Evolutionary conservation across 2,113 vertebrate species (phyloP).

Genomic region (Eonycteris spelaea): DNA sequence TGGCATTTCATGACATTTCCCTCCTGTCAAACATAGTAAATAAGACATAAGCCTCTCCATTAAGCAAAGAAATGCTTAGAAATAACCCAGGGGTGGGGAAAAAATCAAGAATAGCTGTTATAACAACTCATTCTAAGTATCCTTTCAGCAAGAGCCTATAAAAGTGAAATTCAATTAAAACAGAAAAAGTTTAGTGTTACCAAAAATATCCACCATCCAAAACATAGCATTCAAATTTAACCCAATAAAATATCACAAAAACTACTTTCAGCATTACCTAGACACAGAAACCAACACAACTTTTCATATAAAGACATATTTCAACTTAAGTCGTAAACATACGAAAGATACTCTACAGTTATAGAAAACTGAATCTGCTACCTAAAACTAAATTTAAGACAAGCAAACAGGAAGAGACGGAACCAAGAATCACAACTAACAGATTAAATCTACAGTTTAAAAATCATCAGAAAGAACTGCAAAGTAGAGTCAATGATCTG

Average conservation of each 20-base stretch:
- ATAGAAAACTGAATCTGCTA: neutral
- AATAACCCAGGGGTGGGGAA: neutral
- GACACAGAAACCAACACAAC: constrained; percentile 32
- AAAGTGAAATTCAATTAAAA: neutral
- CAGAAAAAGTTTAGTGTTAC: constrained; percentile 18
- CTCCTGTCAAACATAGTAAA: neutral
- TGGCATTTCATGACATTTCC: constrained; percentile 46
- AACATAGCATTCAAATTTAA: constrained; percentile 28
- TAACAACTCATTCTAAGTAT: constrained; percentile 4
- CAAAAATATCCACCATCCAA: constrained; percentile 18
- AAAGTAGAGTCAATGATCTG: constrained; percentile 54
- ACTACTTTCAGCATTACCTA: constrained; percentile 30
- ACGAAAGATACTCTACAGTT: neutral
- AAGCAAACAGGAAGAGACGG: constrained; percentile 3
- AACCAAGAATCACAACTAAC: constrained; percentile 37
- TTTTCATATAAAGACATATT: constrained; percentile 46
- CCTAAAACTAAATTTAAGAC: neutral
- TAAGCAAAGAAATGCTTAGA: constrained; percentile 37
- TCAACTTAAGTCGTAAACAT: constrained; percentile 37
- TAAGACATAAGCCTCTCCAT: neutral
- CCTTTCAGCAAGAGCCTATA: constrained; percentile 31
- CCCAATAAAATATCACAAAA: neutral
- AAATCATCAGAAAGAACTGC: constrained; percentile 54
- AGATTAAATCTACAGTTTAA: neutral
- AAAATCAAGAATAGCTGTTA: neutral